phyloP scores from a whole-genome alignment of 2,113 vertebrate genomes.

The Crotophaga sulcirostris region DNA sequence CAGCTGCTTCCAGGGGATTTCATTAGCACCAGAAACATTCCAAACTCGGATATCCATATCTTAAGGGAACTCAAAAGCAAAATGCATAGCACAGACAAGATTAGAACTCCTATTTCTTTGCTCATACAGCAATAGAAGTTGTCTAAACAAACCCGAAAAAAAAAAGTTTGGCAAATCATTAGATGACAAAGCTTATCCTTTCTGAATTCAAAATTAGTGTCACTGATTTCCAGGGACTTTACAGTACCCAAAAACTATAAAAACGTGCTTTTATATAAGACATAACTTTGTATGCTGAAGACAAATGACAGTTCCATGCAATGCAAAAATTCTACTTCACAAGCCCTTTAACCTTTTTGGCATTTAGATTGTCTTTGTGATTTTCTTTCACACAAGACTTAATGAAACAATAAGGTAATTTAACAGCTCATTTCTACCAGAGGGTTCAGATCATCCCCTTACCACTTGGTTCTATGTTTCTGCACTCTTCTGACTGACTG shows the following conservation, averaged over 20 bases:
- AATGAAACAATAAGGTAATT: not conserved
- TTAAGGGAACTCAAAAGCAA: not conserved
- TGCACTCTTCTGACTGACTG: not conserved
- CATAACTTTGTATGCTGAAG: not conserved
- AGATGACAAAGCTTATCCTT: not conserved
- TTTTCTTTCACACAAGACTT: not conserved
- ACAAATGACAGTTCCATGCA: not conserved
- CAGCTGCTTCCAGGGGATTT: not conserved
- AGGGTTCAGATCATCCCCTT: not conserved
- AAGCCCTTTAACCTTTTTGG: not conserved
- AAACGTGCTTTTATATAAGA: not conserved
- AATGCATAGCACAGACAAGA: not conserved
- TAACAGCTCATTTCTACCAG: not conserved
- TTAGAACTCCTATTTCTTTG: not conserved
- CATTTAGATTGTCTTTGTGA: not conserved
- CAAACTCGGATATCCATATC: not conserved
- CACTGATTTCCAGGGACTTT: not conserved
- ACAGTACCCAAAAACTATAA: not conserved
- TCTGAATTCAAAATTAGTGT: not conserved
- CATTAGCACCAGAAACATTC: not conserved
- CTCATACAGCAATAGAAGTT: not conserved
- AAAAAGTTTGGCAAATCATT: not conserved
- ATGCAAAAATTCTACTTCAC: not conserved
- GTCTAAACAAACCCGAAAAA: not conserved
- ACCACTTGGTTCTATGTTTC: not conserved